Percentiles rank a stretch among this genome's conserved stretches.
These are phyloP conservation scores for Ormyrus labotus DNA, from an alignment of 2,888 invertebrate genomes.

Conservation along the genomic window DNA sequence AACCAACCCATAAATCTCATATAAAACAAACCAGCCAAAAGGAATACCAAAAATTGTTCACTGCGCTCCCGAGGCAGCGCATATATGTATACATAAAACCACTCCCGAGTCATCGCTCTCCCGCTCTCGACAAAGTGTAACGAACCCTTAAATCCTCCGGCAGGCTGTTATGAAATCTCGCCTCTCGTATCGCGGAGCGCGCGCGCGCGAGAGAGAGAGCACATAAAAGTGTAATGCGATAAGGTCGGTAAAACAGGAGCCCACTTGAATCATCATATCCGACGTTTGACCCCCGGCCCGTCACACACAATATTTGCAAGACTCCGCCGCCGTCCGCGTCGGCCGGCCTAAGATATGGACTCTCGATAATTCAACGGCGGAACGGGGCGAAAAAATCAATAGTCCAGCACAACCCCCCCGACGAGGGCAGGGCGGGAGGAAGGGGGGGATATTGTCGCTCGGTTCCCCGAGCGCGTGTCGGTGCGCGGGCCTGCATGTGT, in stretches of 20 bases:
- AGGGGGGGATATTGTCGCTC: too few species aligned
- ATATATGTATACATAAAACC: too few species aligned
- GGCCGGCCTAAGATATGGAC: conserved; percentile 61
- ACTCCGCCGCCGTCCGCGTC: conserved; percentile 26
- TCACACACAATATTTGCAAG: too few species aligned
- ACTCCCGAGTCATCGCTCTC: too few species aligned
- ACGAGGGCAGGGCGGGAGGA: too few species aligned
- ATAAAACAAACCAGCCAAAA: too few species aligned
- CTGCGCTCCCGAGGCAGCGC: too few species aligned
- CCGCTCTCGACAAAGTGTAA: background rate
- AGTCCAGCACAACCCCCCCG: conserved; percentile 64
- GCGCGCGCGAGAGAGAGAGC: conserved; percentile 48
- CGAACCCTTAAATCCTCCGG: background rate
- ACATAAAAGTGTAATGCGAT: background rate
- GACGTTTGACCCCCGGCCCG: too few species aligned
- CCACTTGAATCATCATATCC: too few species aligned
- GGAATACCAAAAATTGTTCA: too few species aligned
- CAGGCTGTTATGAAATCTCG: background rate
- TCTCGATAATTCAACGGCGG: conserved; percentile 71
- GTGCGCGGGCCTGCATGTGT: background rate
- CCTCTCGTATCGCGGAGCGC: background rate
- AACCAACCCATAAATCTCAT: too few species aligned
- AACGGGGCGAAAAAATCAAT: conserved; percentile 70
- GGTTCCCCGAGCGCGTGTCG: background rate
- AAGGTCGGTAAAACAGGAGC: too few species aligned